phyloP scores from a whole-genome alignment of 2,888 invertebrate species.

The Eucriotettix oculatus region DNA sequence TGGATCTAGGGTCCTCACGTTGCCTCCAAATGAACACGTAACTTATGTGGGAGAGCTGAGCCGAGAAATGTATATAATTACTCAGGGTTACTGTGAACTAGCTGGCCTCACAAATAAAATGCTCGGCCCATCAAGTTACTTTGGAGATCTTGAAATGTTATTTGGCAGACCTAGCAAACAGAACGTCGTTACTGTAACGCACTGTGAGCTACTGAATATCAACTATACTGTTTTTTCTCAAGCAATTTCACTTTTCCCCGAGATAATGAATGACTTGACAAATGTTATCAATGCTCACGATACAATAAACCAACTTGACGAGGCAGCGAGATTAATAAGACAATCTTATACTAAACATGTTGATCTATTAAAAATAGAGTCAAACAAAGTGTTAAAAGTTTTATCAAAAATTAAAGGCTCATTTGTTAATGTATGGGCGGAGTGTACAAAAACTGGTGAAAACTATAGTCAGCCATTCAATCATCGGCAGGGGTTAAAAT shows the following conservation, averaged over 20 bases:
- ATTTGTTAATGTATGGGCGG: conserved; percentile 20
- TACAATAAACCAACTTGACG: neutral
- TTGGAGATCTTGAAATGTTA: conserved; percentile 30
- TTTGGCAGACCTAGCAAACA: conserved; percentile 32
- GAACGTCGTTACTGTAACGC: conserved; percentile 33
- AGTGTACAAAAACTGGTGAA: conserved; percentile 29
- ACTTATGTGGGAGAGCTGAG: conserved; percentile 34
- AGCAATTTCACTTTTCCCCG: conserved; percentile 32
- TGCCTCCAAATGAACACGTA: conserved; percentile 35
- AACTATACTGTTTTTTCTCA: conserved; percentile 31
- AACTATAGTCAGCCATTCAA: conserved; percentile 16
- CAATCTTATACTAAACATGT: neutral
- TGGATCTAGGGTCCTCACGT: conserved; percentile 28
- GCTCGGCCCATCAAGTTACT: conserved; percentile 30
- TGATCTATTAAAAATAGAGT: neutral
- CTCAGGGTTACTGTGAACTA: conserved; percentile 32
- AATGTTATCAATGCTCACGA: neutral
- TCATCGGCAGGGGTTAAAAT: conserved; percentile 19
- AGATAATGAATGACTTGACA: conserved; percentile 30
- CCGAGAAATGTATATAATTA: conserved; percentile 34
- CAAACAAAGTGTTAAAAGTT: neutral
- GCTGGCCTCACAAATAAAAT: conserved; percentile 22
- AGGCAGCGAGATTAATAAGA: neutral
- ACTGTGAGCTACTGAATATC: conserved; percentile 33
- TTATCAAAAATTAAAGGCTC: conserved; percentile 13